These are phyloP conservation scores for Baronia brevicornis DNA, from an alignment of 2,888 invertebrate genomes.

Conservation along the genomic window DNA sequence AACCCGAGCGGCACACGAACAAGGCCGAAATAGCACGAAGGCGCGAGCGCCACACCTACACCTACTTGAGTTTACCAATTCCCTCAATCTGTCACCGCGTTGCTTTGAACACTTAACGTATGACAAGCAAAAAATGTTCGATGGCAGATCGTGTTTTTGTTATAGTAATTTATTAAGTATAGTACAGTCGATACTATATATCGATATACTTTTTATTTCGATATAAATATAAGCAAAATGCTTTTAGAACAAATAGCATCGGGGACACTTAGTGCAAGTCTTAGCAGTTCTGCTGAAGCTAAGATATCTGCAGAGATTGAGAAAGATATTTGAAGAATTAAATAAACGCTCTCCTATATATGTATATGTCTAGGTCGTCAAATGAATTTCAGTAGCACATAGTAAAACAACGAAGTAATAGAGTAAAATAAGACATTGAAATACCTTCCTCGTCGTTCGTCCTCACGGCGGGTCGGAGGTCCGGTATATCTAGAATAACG, in stretches of 20 bases:
- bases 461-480: conserved; percentile 18
- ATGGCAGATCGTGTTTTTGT: too few relatives aligned
- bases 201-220: too few relatives aligned
- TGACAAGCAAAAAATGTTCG: too few relatives aligned
- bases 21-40: too few relatives aligned
- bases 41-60: too few relatives aligned
- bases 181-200: too few relatives aligned
- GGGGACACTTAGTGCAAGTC: conserved; percentile 66
- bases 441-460: conserved; percentile 7
- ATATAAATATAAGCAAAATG: conserved; percentile 81
- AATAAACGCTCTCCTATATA: conserved; percentile 82
- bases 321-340: conserved; percentile 85
- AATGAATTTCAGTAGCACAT: conserved; percentile 45
- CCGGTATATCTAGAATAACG: conserved; percentile 39
- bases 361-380: conserved; percentile 78
- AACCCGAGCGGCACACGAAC: too few relatives aligned
- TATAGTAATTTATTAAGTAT: too few relatives aligned
- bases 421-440: conserved; percentile 24
- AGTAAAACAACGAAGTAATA: too few relatives aligned
- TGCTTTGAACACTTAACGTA: too few relatives aligned
- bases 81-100: too few relatives aligned
- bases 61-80: too few relatives aligned
- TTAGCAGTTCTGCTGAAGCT: conserved; percentile 66
- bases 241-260: conserved; percentile 81
- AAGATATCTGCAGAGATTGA: conserved; percentile 81